Evolutionary conservation across 2,888 invertebrate genomes (phyloP).

Genomic region (Podotricha telesiphe): DNA sequence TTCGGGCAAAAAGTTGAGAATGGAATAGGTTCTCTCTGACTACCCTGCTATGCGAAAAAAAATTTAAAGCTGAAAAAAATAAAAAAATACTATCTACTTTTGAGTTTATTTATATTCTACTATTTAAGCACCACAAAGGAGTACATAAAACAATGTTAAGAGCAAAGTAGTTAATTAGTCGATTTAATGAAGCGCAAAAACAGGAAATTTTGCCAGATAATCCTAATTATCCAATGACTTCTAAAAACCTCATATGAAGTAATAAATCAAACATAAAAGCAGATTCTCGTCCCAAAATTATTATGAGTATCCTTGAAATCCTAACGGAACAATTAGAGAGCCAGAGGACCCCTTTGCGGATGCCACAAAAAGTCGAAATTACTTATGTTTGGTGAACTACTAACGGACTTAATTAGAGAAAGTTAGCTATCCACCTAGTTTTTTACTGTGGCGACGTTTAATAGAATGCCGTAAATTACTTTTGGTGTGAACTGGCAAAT

Average conservation of each 20-base stretch:
- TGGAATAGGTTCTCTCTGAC: too few species aligned
- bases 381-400: conserved; percentile 48
- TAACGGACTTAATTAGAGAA: conserved; percentile 48
- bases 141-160: too few species aligned
- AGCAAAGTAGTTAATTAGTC: too few species aligned
- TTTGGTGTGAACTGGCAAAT: conserved; percentile 8
- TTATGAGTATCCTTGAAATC: conserved; percentile 31
- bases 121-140: too few species aligned
- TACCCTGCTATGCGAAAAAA: too few species aligned
- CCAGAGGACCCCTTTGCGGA: conserved; percentile 38
- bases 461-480: conserved; percentile 39
- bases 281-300: conserved; percentile 35
- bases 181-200: too few species aligned
- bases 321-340: conserved; percentile 45
- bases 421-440: conserved; percentile 43
- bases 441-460: conserved; percentile 41
- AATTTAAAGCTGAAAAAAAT: too few species aligned
- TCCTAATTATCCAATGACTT: conserved; percentile 10
- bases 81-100: too few species aligned
- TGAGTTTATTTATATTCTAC: too few species aligned
- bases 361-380: conserved; percentile 48
- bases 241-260: conserved; percentile 19
- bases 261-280: conserved; percentile 35
- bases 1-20: too few species aligned
- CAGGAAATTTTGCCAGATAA: background rate